Percentiles rank a stretch among this genome's conserved stretches.
phyloP scores from a whole-genome alignment of 2,888 invertebrate genomes.

The Ectropis crepuscularia region DNA sequence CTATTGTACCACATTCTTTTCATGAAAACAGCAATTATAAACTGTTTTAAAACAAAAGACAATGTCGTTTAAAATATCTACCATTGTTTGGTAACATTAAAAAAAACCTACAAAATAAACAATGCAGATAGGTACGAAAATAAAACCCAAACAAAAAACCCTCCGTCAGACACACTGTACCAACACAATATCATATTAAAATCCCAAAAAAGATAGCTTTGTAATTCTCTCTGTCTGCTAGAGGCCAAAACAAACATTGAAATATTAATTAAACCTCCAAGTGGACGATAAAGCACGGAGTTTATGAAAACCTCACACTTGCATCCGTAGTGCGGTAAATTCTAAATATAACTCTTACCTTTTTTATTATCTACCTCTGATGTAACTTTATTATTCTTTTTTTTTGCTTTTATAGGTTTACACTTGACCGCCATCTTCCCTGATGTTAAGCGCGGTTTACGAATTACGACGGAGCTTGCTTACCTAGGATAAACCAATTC shows the following conservation, averaged over 20 bases:
- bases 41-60: no score
- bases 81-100: background rate
- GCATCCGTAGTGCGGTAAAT: constrained; percentile 14
- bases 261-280: constrained; percentile 64
- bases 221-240: constrained; percentile 48
- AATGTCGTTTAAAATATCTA: no score
- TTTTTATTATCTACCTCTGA: background rate
- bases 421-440: background rate
- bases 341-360: background rate
- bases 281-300: constrained; percentile 61
- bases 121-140: constrained; percentile 22
- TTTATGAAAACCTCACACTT: constrained; percentile 49
- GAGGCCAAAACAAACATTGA: constrained; percentile 59
- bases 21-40: no score
- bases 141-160: constrained; percentile 33
- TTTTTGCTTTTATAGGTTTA: background rate
- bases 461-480: no score
- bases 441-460: no score
- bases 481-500: no score
- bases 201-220: constrained; percentile 50
- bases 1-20: no score
- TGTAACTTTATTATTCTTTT: background rate
- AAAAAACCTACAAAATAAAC: constrained; percentile 14
- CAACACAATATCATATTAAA: constrained; percentile 54
- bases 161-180: constrained; percentile 33